Conservation (phyloP, 2,888 invertebrate species). For the Platycheirus albimanus region DNA sequence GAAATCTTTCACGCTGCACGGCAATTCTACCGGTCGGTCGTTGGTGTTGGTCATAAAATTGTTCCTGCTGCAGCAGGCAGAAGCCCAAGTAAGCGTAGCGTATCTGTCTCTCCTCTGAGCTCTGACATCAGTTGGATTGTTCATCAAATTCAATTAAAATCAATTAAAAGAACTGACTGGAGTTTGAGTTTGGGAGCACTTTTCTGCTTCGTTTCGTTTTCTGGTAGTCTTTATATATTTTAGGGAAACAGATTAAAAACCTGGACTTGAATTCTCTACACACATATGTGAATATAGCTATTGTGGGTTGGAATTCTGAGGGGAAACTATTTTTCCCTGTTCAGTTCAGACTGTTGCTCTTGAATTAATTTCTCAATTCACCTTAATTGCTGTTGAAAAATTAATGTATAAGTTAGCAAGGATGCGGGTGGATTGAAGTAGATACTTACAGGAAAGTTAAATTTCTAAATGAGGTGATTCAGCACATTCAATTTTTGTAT, state of each 20-base stretch:
- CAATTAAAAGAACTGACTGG: slow-evolving; percentile 64
- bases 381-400: slow-evolving; percentile 58
- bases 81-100: slow-evolving; percentile 22
- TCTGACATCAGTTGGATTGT: slow-evolving; percentile 55
- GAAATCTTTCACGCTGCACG: slow-evolving; percentile 72
- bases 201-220: slow-evolving; percentile 41
- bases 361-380: slow-evolving; percentile 60
- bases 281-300: slow-evolving; percentile 5
- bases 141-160: slow-evolving; percentile 74
- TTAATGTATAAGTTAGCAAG: neutral
- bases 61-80: slow-evolving; percentile 29
- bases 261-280: slow-evolving; percentile 37
- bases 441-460: neutral
- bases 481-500: neutral
- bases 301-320: slow-evolving; percentile 33
- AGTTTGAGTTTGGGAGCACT: slow-evolving; percentile 67
- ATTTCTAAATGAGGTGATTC: slow-evolving; percentile 1
- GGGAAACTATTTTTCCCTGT: slow-evolving; percentile 14
- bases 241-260: slow-evolving; percentile 42
- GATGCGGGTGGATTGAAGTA: slow-evolving; percentile 43
- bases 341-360: slow-evolving; percentile 25
- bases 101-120: slow-evolving; percentile 14
- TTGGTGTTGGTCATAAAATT: slow-evolving; percentile 55
- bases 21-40: slow-evolving; percentile 67
- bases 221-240: slow-evolving; percentile 33